A percentile compares a stretch with the other conserved stretches of the same genome.
Conservation (phyloP, 1,140 invertebrate genomes). For the Nymphalis io region DNA sequence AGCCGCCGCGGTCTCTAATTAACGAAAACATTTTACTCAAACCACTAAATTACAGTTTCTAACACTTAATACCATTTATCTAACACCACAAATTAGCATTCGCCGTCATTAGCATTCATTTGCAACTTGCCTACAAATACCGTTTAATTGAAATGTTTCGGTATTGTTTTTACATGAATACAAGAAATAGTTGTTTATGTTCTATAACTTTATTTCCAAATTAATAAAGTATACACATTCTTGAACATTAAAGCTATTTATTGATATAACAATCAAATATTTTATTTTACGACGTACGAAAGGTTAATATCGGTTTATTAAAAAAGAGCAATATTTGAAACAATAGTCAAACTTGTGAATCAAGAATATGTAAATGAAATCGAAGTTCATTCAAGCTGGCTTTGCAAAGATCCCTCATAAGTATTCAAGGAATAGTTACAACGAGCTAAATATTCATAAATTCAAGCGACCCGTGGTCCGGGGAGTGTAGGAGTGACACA, state of each 20-base stretch:
- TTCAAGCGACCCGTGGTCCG: slow-evolving; percentile 34
- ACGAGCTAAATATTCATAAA: slow-evolving; percentile 40
- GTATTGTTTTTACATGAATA: slow-evolving; percentile 13
- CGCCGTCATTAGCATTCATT: slow-evolving; percentile 37
- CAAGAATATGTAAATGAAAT: slow-evolving; percentile 24
- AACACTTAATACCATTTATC: slow-evolving; percentile 43
- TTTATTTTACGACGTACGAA: neutral
- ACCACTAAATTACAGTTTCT: slow-evolving; percentile 43
- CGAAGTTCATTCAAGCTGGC: slow-evolving; percentile 27
- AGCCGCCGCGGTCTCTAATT: slow-evolving; percentile 34
- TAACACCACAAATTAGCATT: slow-evolving; percentile 43
- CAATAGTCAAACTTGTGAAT: neutral
- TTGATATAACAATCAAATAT: neutral
- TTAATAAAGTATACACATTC: no score
- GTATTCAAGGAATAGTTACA: slow-evolving; percentile 36
- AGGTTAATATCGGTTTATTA: neutral
- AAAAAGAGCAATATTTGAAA: neutral
- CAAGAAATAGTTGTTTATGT: neutral
- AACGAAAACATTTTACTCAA: slow-evolving; percentile 36
- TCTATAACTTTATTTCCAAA: neutral
- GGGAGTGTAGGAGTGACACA: slow-evolving; percentile 34
- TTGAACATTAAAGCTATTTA: neutral
- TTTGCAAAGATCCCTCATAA: slow-evolving; percentile 30
- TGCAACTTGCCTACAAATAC: slow-evolving; percentile 27
- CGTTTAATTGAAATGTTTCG: slow-evolving; percentile 36